These are phyloP conservation scores for Benitochromis conjunctus DNA, from an alignment of 2,113 vertebrate genomes.

Conservation along the genomic window DNA sequence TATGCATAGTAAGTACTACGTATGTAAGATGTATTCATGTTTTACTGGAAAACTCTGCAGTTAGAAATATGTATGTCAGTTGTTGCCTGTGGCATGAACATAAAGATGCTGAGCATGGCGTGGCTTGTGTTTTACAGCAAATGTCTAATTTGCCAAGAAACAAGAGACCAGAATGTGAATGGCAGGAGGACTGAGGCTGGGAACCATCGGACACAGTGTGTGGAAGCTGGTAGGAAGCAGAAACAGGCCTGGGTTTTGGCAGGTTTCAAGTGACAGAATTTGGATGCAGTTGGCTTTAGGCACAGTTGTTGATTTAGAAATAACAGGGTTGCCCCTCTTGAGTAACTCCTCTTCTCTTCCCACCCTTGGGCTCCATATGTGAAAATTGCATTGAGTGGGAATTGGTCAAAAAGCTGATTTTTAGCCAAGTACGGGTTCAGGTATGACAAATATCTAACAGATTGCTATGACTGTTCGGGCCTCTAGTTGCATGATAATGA, in stretches of 20 bases:
- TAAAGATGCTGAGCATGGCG: background rate
- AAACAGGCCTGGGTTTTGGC: background rate
- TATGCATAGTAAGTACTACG: background rate
- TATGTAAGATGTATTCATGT: background rate
- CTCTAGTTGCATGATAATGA: background rate
- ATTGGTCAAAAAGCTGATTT: background rate
- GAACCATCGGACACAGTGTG: background rate
- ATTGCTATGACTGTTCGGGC: background rate
- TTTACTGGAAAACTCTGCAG: background rate
- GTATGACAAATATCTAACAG: background rate
- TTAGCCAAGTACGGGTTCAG: background rate
- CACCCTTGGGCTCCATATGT: background rate
- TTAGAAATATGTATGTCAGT: background rate
- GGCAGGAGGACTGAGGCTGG: background rate
- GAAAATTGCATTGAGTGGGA: background rate
- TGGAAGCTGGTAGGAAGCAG: background rate
- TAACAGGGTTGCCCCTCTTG: background rate
- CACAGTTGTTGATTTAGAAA: background rate
- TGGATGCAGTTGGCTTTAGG: background rate
- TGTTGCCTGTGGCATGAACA: background rate
- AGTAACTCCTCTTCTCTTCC: background rate
- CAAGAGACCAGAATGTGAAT: background rate
- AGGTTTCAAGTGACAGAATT: background rate
- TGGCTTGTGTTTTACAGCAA: background rate
- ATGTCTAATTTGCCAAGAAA: background rate